Evolutionary conservation across 2,797 vertebrate genomes (phyloP).

Genomic region (Myotis planiceps): DNA sequence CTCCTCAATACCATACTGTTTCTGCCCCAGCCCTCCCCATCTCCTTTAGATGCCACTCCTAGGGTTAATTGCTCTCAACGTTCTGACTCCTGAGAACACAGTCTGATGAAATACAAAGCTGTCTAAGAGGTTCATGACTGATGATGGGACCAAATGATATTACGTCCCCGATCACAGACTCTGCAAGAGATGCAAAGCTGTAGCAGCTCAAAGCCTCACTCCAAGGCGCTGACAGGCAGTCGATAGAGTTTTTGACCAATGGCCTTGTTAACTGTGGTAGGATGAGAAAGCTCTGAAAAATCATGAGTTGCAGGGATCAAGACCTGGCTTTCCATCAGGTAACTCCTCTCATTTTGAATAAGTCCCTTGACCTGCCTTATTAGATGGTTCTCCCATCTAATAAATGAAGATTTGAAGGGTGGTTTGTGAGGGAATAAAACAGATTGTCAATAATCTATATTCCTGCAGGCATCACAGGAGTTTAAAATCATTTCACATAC

Average conservation of each 20-base stretch:
- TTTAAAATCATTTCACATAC: not conserved
- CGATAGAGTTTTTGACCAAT: not conserved
- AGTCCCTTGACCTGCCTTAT: not conserved
- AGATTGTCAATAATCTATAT: not conserved
- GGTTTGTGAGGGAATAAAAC: not conserved
- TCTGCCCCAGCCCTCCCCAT: not conserved
- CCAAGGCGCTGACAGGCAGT: not conserved
- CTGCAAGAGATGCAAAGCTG: not conserved
- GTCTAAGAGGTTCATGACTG: not conserved
- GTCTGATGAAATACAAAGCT: not conserved
- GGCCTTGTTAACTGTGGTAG: not conserved
- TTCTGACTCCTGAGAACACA: not conserved
- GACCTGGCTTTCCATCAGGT: not conserved
- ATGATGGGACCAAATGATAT: not conserved
- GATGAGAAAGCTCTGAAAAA: not conserved
- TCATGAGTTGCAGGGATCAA: not conserved
- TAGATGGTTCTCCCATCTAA: not conserved
- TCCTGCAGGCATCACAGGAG: not conserved
- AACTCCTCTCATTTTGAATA: not conserved
- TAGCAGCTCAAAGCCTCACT: not conserved
- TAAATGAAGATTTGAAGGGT: not conserved
- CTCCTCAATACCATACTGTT: not conserved
- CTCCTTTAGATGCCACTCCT: not conserved
- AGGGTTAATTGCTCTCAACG: not conserved
- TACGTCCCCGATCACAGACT: not conserved